These are phyloP conservation scores for Sebastes kiyomatsui DNA, from an alignment of 2,797 vertebrate genomes.

Conservation along the genomic window DNA sequence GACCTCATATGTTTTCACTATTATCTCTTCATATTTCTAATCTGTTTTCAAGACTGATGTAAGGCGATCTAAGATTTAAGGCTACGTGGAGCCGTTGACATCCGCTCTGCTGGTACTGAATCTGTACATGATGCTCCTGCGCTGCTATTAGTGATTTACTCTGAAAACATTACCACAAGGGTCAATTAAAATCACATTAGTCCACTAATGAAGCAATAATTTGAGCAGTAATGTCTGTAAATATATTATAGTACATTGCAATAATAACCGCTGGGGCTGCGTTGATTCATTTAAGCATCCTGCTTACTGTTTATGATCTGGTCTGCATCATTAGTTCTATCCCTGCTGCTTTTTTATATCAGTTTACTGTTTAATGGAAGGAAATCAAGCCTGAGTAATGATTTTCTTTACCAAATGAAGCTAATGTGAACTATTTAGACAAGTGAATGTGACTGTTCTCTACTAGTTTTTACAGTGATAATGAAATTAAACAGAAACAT, in stretches of 20 bases:
- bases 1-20: background rate
- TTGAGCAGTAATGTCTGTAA: background rate
- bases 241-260: background rate
- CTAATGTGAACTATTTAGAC: background rate
- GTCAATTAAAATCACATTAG: background rate
- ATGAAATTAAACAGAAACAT: background rate
- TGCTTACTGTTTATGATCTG: background rate
- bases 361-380: background rate
- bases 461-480: background rate
- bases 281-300: background rate
- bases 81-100: background rate
- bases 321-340: background rate
- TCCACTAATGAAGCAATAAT: background rate
- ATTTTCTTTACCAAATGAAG: background rate
- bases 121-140: accelerated
- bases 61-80: background rate
- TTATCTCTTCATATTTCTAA: conserved; percentile 7
- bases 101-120: background rate
- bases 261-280: background rate
- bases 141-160: background rate
- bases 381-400: background rate
- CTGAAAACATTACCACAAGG: background rate
- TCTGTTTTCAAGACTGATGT: background rate
- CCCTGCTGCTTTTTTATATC: background rate
- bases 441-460: background rate